Base-by-base conservation (phyloP, 1,140 invertebrate species). In the Solenopsis invicta region DNA sequence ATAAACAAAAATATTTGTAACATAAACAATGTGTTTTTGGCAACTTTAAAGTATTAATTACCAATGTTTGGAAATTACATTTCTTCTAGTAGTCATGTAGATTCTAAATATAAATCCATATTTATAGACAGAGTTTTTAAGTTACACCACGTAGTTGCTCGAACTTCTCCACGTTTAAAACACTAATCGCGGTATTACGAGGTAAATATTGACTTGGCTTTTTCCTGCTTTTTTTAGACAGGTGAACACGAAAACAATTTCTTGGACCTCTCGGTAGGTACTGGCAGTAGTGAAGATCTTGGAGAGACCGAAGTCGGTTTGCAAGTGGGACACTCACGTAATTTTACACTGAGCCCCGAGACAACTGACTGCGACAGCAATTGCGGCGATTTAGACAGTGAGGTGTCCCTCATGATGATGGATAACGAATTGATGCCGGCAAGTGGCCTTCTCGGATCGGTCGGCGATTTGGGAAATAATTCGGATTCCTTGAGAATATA, bases 361-460 rank as follows among this genome's bases (percentile, higher is more conserved):
- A 98, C 98, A 66, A 99, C 98, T n/a, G 98, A 99, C 92, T 99
- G 98, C 94, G 98, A 99, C 94, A 98, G 98, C 90, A 98, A 98
- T 92, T 97, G 97, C 91, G 97, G 97, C 16, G 98, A 98, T 93
- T 96, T 98, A 69, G 98, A 98, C 91, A 98, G 98, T 92, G 97
- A 97, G 91, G 96, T 97, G 69, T 97, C 97, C 29, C 95, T 97
- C 85, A 97, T 97, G 95, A 95, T 97, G 93, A 97, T 97, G 96
- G 97, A 97, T 89, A 97, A 96, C 91, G 97, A 97, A 89, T 92
- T 97, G 37, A 88, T 95, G 81, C 94, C 94, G 10, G 93, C 94
- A 4, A 93, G 93, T 84, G 94, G 94, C 8, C 87, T 95, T 69
- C 92, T 95, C 80, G 96, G 96, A 76, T 96, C 96, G 9, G 95